Evolutionary conservation across 2,888 invertebrate species (phyloP), one percentile per base, ranked within the genome.

Genomic region (Chloromyia formosa): DNA sequence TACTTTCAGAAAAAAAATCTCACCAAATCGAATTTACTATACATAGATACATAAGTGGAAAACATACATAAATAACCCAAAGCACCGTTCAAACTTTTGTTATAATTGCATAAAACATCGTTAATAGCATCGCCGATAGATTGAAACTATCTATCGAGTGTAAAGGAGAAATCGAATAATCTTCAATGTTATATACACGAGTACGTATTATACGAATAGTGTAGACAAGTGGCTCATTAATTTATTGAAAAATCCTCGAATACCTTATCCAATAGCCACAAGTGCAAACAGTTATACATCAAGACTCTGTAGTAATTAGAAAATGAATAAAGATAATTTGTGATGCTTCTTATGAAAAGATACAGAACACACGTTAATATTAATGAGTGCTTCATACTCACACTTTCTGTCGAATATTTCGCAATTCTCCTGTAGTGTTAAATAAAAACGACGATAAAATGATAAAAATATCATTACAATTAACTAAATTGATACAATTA

Each of bases 51-150:
- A 23, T 60, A 14, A 60, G 9, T 18, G 45, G 22, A 45, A 14
- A 20, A 22, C 16, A 49, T 22, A 66, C 27, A 35, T 35, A 14
- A 1, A 20, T 66, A 66, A 20, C 18, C 20, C 22, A 20, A 66
- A 66, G 18, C 22, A 66, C 49, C 22, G 49, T 66, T 66, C 27
- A n/a, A 49, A 10, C 64, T 66, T 49, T 22, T 18, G 22, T 35
- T n/a, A 62, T 14, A 62, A 62, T 62, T 40, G 27, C 40, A 10
- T 27, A 62, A 27, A 60, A 60, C 27, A 60, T 60, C 23, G 27
- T 60, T 7, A 60, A 62, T 10, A 35, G 40, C 23, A 20, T 62
- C 40, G 9, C 18, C 40, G 27, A 14, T n/a, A 40, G 40, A n/a
- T 14, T 40, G 5, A 40, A 40, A 3, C 5, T 12, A 62, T 62